Conservation (phyloP, 2,113 vertebrate genomes). For the Naja naja region DNA sequence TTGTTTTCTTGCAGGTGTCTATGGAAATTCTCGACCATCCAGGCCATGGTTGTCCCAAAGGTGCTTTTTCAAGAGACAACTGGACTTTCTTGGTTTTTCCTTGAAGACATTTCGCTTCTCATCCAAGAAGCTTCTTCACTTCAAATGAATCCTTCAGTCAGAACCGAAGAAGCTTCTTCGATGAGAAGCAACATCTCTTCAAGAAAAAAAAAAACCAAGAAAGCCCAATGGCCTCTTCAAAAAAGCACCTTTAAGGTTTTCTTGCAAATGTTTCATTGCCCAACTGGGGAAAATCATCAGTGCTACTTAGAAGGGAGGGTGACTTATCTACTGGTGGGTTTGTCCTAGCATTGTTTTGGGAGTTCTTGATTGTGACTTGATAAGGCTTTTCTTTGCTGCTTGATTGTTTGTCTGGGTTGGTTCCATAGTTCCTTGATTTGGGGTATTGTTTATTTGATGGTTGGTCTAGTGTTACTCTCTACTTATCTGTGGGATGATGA, state of each 20-base stretch:
- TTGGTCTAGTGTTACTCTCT: not conserved
- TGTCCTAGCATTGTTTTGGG: not conserved
- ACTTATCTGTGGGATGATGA: not conserved
- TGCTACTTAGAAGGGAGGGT: not conserved
- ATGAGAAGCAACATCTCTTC: not conserved
- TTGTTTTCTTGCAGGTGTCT: not conserved
- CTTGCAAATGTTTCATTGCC: not conserved
- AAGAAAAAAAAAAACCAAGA: not conserved
- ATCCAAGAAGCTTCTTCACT: not conserved
- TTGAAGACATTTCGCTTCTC: not conserved
- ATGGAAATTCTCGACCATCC: not conserved
- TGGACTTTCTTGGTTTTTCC: not conserved
- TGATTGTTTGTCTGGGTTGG: no score
- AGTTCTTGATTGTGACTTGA: not conserved
- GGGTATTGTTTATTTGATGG: not conserved
- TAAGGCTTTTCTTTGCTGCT: not conserved
- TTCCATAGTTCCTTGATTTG: not conserved
- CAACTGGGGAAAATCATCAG: not conserved
- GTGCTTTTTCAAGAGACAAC: not conserved
- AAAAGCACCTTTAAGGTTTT: not conserved
- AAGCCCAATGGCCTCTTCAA: not conserved
- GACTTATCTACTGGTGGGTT: not conserved
- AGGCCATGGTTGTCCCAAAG: no score
- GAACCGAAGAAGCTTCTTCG: not conserved
- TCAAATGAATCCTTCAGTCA: not conserved